phyloP scores from a whole-genome alignment of 2,888 invertebrate genomes.

The Agrochola macilenta region DNA sequence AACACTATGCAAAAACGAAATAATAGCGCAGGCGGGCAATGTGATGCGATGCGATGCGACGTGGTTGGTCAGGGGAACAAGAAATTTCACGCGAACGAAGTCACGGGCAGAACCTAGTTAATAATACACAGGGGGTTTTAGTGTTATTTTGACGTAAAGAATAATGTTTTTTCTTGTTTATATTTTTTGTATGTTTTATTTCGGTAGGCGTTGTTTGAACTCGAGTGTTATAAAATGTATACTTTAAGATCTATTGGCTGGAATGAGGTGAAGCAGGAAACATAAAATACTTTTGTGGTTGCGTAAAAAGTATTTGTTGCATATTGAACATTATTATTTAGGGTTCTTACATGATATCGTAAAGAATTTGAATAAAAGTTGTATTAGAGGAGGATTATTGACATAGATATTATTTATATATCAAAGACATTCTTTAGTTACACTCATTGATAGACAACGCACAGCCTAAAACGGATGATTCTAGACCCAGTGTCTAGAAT shows the following conservation, averaged over 20 bases:
- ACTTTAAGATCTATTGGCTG: constrained; percentile 34
- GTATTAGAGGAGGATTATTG: background rate
- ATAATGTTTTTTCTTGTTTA: constrained; percentile 7
- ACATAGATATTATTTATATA: background rate
- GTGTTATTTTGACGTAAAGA: constrained; percentile 17
- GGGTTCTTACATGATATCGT: background rate
- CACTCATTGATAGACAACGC: no score
- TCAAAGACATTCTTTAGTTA: no score
- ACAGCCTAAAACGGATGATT: no score
- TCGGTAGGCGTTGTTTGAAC: constrained; percentile 24
- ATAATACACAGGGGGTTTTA: constrained; percentile 2
- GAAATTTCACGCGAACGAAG: background rate
- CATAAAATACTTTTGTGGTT: constrained; percentile 42
- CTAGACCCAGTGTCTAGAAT: no score
- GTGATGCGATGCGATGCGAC: background rate
- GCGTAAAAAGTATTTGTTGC: constrained; percentile 14
- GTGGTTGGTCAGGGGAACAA: background rate
- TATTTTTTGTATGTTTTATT: constrained; percentile 28
- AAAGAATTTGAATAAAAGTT: background rate
- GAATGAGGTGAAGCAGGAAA: constrained; percentile 32
- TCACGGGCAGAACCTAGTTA: background rate
- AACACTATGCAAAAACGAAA: background rate
- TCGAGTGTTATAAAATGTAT: constrained; percentile 22
- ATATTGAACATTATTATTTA: background rate
- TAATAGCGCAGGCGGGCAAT: no score